A percentile compares a stretch with the other conserved stretches of the same genome.
These are phyloP conservation scores for Stigmatopora nigra DNA, from an alignment of 2,113 vertebrate species.

Conservation along the genomic window DNA sequence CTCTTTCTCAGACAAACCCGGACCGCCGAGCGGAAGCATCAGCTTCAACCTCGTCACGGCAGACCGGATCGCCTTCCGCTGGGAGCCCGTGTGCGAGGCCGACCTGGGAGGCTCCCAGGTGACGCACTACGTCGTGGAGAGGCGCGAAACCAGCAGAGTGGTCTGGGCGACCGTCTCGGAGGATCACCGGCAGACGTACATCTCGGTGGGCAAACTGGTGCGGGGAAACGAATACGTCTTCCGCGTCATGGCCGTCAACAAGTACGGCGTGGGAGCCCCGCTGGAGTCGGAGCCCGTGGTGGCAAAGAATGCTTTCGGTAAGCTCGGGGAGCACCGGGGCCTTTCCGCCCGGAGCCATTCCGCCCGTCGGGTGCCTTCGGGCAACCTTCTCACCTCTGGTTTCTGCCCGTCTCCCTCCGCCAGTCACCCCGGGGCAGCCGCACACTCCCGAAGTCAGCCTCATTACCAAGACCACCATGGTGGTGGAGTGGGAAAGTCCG, in stretches of 20 bases:
- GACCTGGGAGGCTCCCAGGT: conserved; percentile 81
- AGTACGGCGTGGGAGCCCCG: conserved; percentile 86
- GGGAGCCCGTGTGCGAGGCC: conserved; percentile 78
- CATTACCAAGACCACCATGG: conserved; percentile 88
- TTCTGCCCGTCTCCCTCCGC: conserved; percentile 15
- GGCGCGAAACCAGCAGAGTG: conserved; percentile 88
- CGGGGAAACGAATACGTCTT: conserved; percentile 94
- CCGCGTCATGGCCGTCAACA: conserved; percentile 91
- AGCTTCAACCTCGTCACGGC: conserved; percentile 84
- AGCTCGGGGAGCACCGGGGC: conserved; percentile 42
- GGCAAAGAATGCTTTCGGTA: conserved; percentile 95
- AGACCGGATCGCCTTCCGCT: conserved; percentile 81
- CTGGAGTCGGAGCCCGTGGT: conserved; percentile 87
- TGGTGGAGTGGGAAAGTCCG: conserved; percentile 86
- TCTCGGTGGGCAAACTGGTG: conserved; percentile 80
- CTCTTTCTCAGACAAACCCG: conserved; percentile 82
- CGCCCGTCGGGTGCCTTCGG: neutral
- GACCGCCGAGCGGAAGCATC: conserved; percentile 83
- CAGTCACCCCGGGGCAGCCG: conserved; percentile 92
- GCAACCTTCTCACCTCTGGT: neutral
- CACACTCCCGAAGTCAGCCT: conserved; percentile 79
- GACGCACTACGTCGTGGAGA: conserved; percentile 92
- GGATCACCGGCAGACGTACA: conserved; percentile 70
- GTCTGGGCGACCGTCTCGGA: conserved; percentile 91
- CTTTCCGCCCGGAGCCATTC: too few species aligned